Evolutionary conservation across 2,888 invertebrate species (phyloP).

Genomic region (Sinelater perroti): DNA sequence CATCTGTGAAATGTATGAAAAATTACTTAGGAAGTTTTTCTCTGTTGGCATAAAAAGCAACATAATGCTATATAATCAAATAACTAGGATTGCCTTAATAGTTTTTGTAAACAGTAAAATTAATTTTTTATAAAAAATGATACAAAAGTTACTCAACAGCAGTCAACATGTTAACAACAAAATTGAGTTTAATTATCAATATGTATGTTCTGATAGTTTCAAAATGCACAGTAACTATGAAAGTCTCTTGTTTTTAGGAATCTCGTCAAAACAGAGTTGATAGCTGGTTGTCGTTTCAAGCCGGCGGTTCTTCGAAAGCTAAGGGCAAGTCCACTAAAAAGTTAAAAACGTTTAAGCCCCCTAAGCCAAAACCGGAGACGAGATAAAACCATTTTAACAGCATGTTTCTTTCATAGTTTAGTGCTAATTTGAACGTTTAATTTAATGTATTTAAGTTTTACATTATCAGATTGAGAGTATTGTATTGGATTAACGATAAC

Average conservation of each 20-base stretch:
- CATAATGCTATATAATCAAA: no score
- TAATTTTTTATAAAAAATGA: no score
- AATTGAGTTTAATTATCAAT: no score
- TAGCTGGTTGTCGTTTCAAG: slow-evolving; percentile 92
- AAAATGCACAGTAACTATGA: background rate
- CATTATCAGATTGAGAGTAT: no score
- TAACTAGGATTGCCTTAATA: no score
- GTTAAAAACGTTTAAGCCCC: slow-evolving; percentile 86
- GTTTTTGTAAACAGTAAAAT: no score
- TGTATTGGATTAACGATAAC: no score
- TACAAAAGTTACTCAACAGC: no score
- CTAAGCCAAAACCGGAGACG: slow-evolving; percentile 92
- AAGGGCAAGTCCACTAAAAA: slow-evolving; percentile 84
- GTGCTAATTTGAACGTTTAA: slow-evolving; percentile 1
- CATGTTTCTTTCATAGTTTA: slow-evolving; percentile 7
- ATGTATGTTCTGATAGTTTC: background rate
- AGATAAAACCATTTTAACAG: slow-evolving; percentile 68
- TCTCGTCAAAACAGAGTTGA: slow-evolving; percentile 90
- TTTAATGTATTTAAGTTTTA: slow-evolving; percentile 13
- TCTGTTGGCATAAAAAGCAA: no score
- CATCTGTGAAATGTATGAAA: no score
- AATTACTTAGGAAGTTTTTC: no score
- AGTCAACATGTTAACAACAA: no score
- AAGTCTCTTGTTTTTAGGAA: slow-evolving; percentile 66
- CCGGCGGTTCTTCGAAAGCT: slow-evolving; percentile 67